These are phyloP conservation scores for Hassar affinis DNA, from an alignment of 2,113 vertebrate species.

Conservation along the genomic window DNA sequence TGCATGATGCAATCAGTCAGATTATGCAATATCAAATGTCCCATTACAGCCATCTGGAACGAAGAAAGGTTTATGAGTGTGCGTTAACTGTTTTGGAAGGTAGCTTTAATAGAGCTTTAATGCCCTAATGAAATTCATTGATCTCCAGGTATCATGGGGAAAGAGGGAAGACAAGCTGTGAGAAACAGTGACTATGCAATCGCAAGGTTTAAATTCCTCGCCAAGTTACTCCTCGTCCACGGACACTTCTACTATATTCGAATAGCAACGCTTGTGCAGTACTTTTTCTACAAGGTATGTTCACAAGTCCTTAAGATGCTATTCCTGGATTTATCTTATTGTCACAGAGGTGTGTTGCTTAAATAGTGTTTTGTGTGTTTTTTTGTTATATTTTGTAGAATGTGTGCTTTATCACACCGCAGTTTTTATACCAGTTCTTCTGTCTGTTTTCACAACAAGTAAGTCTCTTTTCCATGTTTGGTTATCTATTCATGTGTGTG, in stretches of 20 bases:
- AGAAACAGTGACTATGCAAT: slow-evolving; percentile 99
- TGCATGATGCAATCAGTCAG: background rate
- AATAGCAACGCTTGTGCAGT: slow-evolving; percentile 98
- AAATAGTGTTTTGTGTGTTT: slow-evolving; percentile 19
- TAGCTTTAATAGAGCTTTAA: background rate
- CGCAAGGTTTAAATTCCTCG: slow-evolving; percentile 94
- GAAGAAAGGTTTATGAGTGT: background rate
- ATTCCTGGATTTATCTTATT: slow-evolving; percentile 4
- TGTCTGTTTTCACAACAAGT: slow-evolving; percentile 99
- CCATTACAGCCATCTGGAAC: background rate
- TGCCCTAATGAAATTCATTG: slow-evolving; percentile 26
- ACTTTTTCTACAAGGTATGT: slow-evolving; percentile 99
- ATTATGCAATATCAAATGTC: background rate
- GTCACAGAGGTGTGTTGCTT: background rate
- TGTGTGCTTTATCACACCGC: slow-evolving; percentile 99
- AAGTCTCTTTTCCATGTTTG: slow-evolving; percentile 71
- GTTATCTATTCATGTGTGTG: slow-evolving; percentile 3
- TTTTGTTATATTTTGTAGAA: slow-evolving; percentile 83
- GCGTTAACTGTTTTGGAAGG: background rate
- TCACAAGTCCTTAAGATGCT: background rate
- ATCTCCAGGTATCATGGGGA: slow-evolving; percentile 93
- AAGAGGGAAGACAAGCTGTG: slow-evolving; percentile 97
- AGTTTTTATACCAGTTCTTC: slow-evolving; percentile 99
- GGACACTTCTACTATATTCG: slow-evolving; percentile 99
- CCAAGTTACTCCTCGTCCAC: slow-evolving; percentile 96